These are phyloP conservation scores for Tubulanus polymorphus DNA, from an alignment of 2,888 invertebrate species.

Conservation along the genomic window DNA sequence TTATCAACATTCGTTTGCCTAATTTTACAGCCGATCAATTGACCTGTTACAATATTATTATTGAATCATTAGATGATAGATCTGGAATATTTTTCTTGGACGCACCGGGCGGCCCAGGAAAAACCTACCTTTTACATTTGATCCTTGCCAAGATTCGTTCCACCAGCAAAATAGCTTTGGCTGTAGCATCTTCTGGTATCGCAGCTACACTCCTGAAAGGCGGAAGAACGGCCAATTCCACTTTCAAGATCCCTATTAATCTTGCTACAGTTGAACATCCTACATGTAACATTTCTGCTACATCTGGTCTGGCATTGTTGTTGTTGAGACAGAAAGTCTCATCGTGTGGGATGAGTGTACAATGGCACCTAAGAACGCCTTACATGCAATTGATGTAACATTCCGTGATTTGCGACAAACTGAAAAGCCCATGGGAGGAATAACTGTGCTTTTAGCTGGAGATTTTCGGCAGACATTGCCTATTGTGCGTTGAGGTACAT, in stretches of 20 bases:
- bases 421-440: constrained; percentile 13
- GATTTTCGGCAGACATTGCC: constrained; percentile 7
- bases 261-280: background rate
- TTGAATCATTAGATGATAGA: background rate
- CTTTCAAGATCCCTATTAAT: too few species aligned
- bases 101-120: constrained; percentile 53
- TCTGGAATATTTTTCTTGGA: background rate
- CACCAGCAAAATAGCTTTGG: constrained; percentile 40
- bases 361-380: background rate
- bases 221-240: background rate
- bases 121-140: constrained; percentile 46
- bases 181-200: constrained; percentile 54
- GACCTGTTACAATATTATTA: background rate
- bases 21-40: background rate
- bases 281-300: background rate
- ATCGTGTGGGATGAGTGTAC: constrained; percentile 54
- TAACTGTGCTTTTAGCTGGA: constrained; percentile 15
- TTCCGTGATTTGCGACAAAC: constrained; percentile 22
- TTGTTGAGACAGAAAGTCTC: constrained; percentile 24
- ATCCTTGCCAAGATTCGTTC: constrained; percentile 28
- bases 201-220: constrained; percentile 50
- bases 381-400: constrained; percentile 44
- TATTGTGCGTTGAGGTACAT: constrained; percentile 14
- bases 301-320: background rate
- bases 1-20: background rate